These are phyloP conservation scores for Pachyrhynchus sulphureomaculatus DNA, from an alignment of 1,140 invertebrate genomes.

Conservation along the genomic window DNA sequence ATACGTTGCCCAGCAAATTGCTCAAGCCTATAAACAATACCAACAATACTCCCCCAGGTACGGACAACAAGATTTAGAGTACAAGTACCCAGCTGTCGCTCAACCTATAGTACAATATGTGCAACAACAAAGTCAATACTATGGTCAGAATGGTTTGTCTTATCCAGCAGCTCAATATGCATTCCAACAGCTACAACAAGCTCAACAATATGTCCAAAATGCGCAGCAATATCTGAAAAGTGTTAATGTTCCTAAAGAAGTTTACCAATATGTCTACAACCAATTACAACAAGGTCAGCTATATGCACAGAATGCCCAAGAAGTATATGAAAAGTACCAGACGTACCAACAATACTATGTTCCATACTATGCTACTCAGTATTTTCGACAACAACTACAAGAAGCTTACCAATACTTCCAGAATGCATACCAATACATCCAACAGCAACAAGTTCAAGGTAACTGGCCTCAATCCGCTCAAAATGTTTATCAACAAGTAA, in stretches of 20 bases:
- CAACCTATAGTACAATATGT: conserved; percentile 7
- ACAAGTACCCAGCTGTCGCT: conserved; percentile 1
- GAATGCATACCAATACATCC: conserved; percentile 2
- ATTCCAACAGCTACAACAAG: conserved; percentile 6
- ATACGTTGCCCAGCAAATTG: conserved; percentile 16
- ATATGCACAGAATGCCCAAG: conserved; percentile 1
- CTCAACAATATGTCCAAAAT: conserved; percentile 10
- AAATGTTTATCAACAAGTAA: background rate
- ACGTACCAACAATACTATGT: conserved; percentile 1
- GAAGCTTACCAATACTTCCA: conserved; percentile 2
- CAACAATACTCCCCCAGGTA: background rate
- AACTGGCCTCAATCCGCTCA: background rate
- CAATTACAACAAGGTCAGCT: conserved; percentile 5
- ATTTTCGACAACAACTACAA: background rate
- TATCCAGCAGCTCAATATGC: background rate
- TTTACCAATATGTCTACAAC: conserved; percentile 6
- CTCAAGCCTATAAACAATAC: background rate
- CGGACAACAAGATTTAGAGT: background rate
- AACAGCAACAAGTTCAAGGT: background rate
- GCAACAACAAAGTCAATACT: background rate
- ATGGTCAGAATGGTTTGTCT: conserved; percentile 3
- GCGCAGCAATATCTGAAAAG: background rate
- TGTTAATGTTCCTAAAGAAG: background rate
- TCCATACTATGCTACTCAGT: background rate
- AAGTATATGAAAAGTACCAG: conserved; percentile 1